Evolutionary conservation across 2,888 invertebrate genomes (phyloP), one percentile per base, ranked within the genome.

Genomic region (Synergus laeviventris): DNA sequence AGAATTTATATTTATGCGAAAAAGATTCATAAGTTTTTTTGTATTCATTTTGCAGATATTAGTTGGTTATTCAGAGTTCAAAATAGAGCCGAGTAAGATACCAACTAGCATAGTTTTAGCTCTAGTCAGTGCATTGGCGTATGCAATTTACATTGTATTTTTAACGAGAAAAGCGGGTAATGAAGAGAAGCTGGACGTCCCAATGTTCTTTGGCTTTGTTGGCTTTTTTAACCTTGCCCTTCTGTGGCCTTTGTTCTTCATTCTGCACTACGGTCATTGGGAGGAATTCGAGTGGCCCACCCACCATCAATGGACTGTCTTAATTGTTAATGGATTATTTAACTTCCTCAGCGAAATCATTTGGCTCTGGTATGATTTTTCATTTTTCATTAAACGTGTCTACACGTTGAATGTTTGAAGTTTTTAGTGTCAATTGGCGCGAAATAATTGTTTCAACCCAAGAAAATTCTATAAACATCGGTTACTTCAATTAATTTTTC

Each of bases 121-220:
- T 18, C 91, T 98, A 79, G 94, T 96, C 84, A 96, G 98, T 85
- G 97, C 98, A 76, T 93, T 98, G 86, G 95, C 96, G 88, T 98
- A 98, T 91, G 96, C 99, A 5, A 92, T 95, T 74, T 99, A 98
- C 91, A 93, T 99, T 84, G 96, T 98, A 78, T 94, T 98, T 88
- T 94, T 98, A 75, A 94, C 96, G 84, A 93, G 95, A 86, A 96
- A 96, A 91, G 95, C 97, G 80, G 96, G 97, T 89, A 96, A 96
- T 87, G 98, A 98, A 89, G 98, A 98, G 87, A 96, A 96, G 90
- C 95, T 99, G 91, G 98, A 98, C 91, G 96, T 98, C 86, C 97
- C 98, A 75, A 94, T 99, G 92, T 97, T 99, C 91, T 98, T 99
- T 91, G 99, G 99, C 79, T 96, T 99, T 89, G 97, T 99, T 82